Evolutionary conservation across 2,888 invertebrate genomes (phyloP), one percentile per base, ranked within the genome.

Genomic region (Rhagophthalmus giganteus): DNA sequence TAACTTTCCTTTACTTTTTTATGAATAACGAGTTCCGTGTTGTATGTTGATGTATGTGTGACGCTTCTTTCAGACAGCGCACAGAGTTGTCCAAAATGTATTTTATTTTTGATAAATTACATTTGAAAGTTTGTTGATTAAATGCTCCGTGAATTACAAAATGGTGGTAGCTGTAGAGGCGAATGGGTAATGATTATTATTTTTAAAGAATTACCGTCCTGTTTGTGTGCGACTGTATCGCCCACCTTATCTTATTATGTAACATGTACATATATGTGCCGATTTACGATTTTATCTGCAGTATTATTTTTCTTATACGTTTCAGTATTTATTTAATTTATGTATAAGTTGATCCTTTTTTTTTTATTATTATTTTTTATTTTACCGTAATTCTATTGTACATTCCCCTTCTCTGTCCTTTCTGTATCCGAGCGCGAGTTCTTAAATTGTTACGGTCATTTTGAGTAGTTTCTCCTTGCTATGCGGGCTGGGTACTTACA

Each of bases 1-100:
- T 33, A 41, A 51, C 39, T 35, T 44, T 47, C 27, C 47, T 32
- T 47, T 46, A 40, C 34, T 45, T 52, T 52, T 52, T 52, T 40
- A 38, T 40, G 32, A 38, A 15, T 41, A 38, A 39, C 24, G 8
- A 44, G n/a, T 31, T 44, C 28, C 26, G 24, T 50, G 44, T 50
- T 38, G 38, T 50, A 32, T 31, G 35, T 38, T 27, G 16, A 27
- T 12, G 27, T 30, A 34, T 12, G 27, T 25, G 33, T 33, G 33
- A 11, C 8, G 12, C 11, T 33, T 24, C 34, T 33, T 25, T 32
- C 13, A 25, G 32, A 31, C 39, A 28, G 15, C 28, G 9, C 15
- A 9, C 24, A 25, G 25, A 12, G 12, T 25, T 12, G 14, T 12
- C 7, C 5, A 14, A 4, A 25, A 5, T 20, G 20, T 20, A 7